phyloP scores from a whole-genome alignment of 2,797 vertebrate species.

The Notolepis coatsorum region DNA sequence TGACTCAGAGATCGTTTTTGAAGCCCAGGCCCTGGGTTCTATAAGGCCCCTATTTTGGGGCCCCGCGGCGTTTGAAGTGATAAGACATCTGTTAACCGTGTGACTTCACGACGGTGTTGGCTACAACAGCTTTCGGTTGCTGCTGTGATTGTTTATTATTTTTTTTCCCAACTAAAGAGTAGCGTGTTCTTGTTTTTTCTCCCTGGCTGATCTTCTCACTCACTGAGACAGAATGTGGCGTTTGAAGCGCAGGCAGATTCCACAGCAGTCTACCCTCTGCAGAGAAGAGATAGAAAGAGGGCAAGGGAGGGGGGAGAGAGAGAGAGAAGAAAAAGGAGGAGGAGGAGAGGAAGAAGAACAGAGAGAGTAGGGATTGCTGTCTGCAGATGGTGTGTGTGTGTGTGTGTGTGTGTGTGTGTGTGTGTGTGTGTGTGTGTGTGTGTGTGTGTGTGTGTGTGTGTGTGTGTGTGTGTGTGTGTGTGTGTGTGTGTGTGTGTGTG shows the following conservation, averaged over 20 bases:
- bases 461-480: constrained; percentile 25
- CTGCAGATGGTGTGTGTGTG: constrained; percentile 19
- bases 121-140: constrained; percentile 15
- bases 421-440: constrained; percentile 20
- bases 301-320: constrained; percentile 19
- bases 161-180: constrained; percentile 38
- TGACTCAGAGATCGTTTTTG: not conserved
- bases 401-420: constrained; percentile 25
- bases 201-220: constrained; percentile 8
- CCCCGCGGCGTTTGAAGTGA: constrained; percentile 10
- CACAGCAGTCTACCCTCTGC: constrained; percentile 21
- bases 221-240: constrained; percentile 16
- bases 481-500: constrained; percentile 20
- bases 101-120: constrained; percentile 6
- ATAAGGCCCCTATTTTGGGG: constrained; percentile 1
- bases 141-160: constrained; percentile 17
- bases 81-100: constrained; percentile 9
- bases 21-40: constrained; percentile 5
- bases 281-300: constrained; percentile 9
- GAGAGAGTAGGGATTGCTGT: constrained; percentile 8
- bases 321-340: constrained; percentile 34
- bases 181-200: constrained; percentile 15
- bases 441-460: constrained; percentile 26
- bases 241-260: constrained; percentile 52
- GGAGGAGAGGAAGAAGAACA: constrained; percentile 24